These are phyloP conservation scores for Pampus argenteus DNA, from an alignment of 2,797 vertebrate genomes.

Conservation along the genomic window DNA sequence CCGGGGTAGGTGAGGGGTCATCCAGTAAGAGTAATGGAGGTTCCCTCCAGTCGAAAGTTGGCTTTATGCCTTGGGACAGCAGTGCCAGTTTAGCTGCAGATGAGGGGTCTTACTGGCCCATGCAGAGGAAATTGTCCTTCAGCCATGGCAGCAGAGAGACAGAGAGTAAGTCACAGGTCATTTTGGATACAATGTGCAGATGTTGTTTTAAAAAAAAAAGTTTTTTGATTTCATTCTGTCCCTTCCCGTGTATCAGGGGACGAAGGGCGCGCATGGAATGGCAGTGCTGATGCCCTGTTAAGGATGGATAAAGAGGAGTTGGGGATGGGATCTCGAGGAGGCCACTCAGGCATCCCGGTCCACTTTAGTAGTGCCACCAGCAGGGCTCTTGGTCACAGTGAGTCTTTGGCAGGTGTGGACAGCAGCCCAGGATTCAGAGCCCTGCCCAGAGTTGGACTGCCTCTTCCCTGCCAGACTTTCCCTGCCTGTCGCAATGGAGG, in stretches of 20 bases:
- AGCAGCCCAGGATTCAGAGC: conserved; percentile 84
- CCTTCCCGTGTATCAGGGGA: conserved; percentile 79
- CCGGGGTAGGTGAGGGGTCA: conserved; percentile 69
- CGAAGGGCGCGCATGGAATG: conserved; percentile 85
- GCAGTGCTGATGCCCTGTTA: conserved; percentile 83
- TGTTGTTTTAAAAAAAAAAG: neutral
- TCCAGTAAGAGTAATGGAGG: conserved; percentile 80
- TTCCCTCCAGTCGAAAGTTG: conserved; percentile 81
- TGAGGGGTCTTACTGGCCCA: conserved; percentile 87
- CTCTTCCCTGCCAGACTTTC: conserved; percentile 93
- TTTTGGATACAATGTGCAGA: conserved; percentile 25
- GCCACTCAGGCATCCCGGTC: conserved; percentile 89
- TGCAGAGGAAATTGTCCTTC: conserved; percentile 90
- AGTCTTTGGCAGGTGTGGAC: conserved; percentile 82
- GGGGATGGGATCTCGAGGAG: conserved; percentile 64
- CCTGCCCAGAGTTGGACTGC: conserved; percentile 86
- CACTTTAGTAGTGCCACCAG: conserved; percentile 82
- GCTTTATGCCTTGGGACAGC: conserved; percentile 88
- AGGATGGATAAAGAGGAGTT: conserved; percentile 88
- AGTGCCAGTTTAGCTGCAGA: conserved; percentile 82
- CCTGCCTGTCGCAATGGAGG: conserved; percentile 94
- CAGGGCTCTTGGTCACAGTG: conserved; percentile 84
- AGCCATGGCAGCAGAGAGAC: conserved; percentile 87
- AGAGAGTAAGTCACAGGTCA: conserved; percentile 87
- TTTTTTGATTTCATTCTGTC: conserved; percentile 24